phyloP scores from a whole-genome alignment of 2,113 vertebrate genomes.

The Pristiophorus japonicus region DNA sequence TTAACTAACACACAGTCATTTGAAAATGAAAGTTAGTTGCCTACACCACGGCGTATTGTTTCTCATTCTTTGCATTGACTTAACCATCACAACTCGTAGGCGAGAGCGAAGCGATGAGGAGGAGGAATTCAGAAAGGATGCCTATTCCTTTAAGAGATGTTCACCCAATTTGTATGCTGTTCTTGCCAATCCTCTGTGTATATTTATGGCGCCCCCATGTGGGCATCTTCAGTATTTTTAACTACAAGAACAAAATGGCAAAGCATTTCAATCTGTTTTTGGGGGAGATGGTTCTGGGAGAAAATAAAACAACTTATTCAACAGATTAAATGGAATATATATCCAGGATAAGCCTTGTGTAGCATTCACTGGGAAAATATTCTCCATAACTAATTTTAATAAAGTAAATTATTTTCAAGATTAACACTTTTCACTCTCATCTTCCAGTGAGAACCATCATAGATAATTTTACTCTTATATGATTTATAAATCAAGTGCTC shows the following conservation, averaged over 20 bases:
- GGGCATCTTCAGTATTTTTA: slow-evolving; percentile 9
- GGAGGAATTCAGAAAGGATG: neutral
- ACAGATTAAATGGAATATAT: neutral
- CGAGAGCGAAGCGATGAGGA: neutral
- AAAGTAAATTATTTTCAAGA: neutral
- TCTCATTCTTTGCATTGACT: neutral
- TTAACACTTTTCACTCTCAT: neutral
- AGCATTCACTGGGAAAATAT: neutral
- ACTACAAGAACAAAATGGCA: neutral
- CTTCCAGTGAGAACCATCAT: neutral
- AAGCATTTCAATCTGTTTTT: neutral
- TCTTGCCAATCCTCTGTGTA: neutral
- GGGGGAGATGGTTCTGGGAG: too few species aligned
- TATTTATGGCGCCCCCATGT: slow-evolving; percentile 21
- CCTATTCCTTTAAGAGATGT: neutral
- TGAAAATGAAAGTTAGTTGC: neutral
- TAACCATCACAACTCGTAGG: neutral
- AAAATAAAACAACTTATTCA: neutral
- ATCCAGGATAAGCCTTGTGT: neutral
- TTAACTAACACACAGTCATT: neutral
- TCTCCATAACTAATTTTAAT: neutral
- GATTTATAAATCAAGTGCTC: neutral
- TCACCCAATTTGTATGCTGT: neutral
- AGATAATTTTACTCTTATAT: neutral
- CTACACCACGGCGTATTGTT: neutral